These are phyloP conservation scores for Trypoxylus dichotomus DNA, from an alignment of 1,140 invertebrate species.

Conservation along the genomic window DNA sequence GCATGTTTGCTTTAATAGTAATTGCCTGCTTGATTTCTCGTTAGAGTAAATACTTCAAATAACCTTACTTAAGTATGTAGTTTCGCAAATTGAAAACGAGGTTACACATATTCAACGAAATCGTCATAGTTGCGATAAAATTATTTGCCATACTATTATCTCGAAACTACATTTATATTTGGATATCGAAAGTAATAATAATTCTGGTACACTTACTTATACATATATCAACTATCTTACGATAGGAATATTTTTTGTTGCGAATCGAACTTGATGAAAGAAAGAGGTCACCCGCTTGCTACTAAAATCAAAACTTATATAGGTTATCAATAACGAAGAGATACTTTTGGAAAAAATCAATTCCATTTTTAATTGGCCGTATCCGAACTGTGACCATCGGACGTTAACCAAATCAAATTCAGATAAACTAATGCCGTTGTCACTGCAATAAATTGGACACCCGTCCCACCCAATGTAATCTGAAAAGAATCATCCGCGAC, in stretches of 20 bases:
- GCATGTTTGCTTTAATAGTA: no score
- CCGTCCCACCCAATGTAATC: not conserved
- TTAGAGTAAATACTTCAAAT: not conserved
- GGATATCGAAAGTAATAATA: no score
- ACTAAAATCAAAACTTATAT: not conserved
- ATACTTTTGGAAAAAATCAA: not conserved
- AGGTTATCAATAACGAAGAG: not conserved
- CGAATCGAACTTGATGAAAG: not conserved
- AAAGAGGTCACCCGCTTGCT: not conserved
- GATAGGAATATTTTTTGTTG: not conserved
- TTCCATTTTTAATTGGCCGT: not conserved
- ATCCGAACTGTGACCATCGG: not conserved
- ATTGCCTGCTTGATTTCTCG: not conserved
- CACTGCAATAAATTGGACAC: not conserved
- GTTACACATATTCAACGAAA: no score
- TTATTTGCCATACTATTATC: no score
- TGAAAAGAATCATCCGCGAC: not conserved
- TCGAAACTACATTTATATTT: no score
- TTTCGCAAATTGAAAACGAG: no score
- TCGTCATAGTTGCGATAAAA: no score
- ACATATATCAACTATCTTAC: no score
- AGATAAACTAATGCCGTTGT: not conserved
- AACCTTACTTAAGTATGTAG: no score
- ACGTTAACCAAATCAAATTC: not conserved
- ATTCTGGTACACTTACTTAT: no score